These are phyloP conservation scores for Drosophila nigrodunni DNA, from an alignment of 1,140 invertebrate genomes.

Conservation along the genomic window DNA sequence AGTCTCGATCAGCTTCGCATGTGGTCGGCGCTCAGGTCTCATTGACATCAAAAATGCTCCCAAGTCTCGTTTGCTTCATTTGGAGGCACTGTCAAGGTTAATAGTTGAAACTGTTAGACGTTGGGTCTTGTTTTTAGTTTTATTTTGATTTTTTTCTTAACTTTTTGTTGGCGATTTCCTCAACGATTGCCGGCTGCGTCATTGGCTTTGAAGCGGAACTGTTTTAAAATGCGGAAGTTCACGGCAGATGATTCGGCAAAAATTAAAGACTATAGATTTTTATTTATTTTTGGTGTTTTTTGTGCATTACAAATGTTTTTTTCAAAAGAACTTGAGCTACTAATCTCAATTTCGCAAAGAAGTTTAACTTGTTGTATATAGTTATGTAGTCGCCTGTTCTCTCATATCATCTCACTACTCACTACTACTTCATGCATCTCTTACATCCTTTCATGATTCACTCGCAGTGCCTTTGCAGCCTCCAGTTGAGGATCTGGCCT, in stretches of 20 bases:
- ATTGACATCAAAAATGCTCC: slow-evolving; percentile 73
- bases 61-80: slow-evolving; percentile 37
- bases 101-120: slow-evolving; percentile 76
- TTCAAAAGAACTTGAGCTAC: slow-evolving; percentile 62
- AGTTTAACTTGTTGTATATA: slow-evolving; percentile 7
- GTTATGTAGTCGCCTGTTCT: neutral
- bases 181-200: slow-evolving; percentile 55
- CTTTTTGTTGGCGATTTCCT: slow-evolving; percentile 1
- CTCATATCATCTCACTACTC: neutral
- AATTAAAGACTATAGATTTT: slow-evolving; percentile 30
- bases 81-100: slow-evolving; percentile 65
- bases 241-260: slow-evolving; percentile 56
- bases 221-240: slow-evolving; percentile 69
- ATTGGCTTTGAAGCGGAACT: slow-evolving; percentile 66
- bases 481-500: slow-evolving; percentile 71
- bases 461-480: slow-evolving; percentile 59
- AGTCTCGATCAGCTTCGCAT: slow-evolving; percentile 5
- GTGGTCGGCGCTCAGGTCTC: slow-evolving; percentile 48
- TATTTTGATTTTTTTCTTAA: slow-evolving; percentile 4
- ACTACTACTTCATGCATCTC: neutral
- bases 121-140: slow-evolving; percentile 14
- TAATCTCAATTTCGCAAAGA: slow-evolving; percentile 55
- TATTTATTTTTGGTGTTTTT: slow-evolving; percentile 43
- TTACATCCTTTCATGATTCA: slow-evolving; percentile 21
- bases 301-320: slow-evolving; percentile 20